Evolutionary conservation across 2,888 invertebrate species (phyloP).

Genomic region (Mayetiola destructor): DNA sequence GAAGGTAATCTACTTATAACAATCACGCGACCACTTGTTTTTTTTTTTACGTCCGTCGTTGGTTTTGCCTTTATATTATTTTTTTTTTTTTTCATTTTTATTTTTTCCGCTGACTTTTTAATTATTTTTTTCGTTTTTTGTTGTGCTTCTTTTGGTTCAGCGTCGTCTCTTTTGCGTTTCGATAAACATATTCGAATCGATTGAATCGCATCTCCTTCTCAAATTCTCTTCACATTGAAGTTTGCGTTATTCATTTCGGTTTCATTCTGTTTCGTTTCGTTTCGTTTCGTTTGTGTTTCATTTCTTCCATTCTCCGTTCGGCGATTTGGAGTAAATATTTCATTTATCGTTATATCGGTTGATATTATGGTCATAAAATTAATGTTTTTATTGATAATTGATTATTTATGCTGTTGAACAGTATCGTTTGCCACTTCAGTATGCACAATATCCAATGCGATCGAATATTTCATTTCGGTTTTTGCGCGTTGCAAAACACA

Average conservation of each 20-base stretch:
- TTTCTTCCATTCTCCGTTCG: neutral
- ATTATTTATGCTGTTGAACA: slow-evolving; percentile 1
- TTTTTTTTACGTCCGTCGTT: neutral
- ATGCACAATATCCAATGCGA: too few relatives aligned
- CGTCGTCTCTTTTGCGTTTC: too few relatives aligned
- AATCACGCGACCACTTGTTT: slow-evolving; percentile 11
- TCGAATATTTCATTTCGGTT: too few relatives aligned
- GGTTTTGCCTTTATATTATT: neutral
- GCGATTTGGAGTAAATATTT: neutral
- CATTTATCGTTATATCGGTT: neutral
- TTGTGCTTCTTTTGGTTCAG: neutral
- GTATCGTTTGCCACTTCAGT: too few relatives aligned
- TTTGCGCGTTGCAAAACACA: too few relatives aligned
- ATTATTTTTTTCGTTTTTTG: neutral
- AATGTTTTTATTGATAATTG: slow-evolving; percentile 12
- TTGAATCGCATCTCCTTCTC: neutral
- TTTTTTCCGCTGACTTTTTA: neutral
- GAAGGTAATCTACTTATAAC: slow-evolving; percentile 7
- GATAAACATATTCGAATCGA: too few relatives aligned
- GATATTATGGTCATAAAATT: slow-evolving; percentile 2
- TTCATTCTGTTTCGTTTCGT: neutral
- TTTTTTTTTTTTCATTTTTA: neutral
- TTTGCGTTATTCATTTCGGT: neutral
- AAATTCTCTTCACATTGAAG: neutral
- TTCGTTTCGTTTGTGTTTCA: neutral